Evolutionary conservation across 2,113 vertebrate species (phyloP), one percentile per base, ranked within the genome.

Genomic region (Pygoscelis adeliae): DNA sequence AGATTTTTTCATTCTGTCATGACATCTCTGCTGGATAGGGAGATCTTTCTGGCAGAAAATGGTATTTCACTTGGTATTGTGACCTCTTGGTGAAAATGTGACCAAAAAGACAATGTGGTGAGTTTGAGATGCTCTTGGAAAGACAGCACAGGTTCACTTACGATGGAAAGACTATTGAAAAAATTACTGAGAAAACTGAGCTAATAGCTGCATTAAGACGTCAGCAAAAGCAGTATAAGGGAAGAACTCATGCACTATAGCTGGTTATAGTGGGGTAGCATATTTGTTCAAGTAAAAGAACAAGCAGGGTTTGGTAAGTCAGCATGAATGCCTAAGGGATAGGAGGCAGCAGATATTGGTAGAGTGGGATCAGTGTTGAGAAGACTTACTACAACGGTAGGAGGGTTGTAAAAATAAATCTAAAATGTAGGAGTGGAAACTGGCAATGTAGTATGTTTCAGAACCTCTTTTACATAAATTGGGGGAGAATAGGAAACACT

Each of bases 361-460:
- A 14, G 44, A 80, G 42, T 70, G 59, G 29, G 25, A 90, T 70
- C 26, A 73, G 30, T 22, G 20, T 61, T 83, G 29, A 83, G 65
- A 71, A 91, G 42, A 83, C 44, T 86, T 90, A 46, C 40, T 78
- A 42, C 58, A 87, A 53, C 89, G 21, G 62, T 65, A 58, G 67
- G 83, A 92, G 53, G 74, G 7, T 21, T 86, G 47, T 56, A 93
- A 96, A 96, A 93, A 86, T 76, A 95, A 77, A 90, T 80, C 79
- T 77, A 65, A 92, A 95, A 83, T 70, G 86, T 86, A 55, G 79
- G 71, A 77, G 62, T 77, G 53, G 34, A 80, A 92, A 70, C 11
- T 55, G 65, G 15, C 74, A 92, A 52, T 40, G 34, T 80, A 83
- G 10, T 30, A 30, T 65, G 23, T 80, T 95, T 90, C 71, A 83